These are phyloP conservation scores for Halcyon badia DNA, from an alignment of 2,797 vertebrate species.

Conservation along the genomic window DNA sequence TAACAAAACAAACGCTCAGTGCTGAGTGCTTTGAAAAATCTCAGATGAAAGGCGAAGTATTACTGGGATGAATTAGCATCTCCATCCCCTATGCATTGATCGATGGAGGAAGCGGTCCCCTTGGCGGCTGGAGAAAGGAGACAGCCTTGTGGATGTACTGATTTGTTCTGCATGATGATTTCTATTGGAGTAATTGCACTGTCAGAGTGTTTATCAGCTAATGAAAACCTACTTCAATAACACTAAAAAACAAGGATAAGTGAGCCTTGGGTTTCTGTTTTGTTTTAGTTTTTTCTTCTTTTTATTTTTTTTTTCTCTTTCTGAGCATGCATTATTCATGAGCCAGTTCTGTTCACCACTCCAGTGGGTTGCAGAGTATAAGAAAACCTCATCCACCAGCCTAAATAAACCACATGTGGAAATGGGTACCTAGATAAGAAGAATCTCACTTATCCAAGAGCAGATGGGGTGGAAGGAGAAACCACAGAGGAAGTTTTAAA, in stretches of 20 bases:
- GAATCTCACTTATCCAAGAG: neutral
- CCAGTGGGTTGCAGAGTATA: neutral
- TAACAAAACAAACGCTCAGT: slow-evolving; percentile 12
- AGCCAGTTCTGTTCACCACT: neutral
- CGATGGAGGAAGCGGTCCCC: neutral
- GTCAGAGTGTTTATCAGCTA: slow-evolving; percentile 44
- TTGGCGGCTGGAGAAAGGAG: slow-evolving; percentile 32
- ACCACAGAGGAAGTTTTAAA: slow-evolving; percentile 11
- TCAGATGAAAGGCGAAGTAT: slow-evolving; percentile 45
- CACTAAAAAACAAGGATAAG: neutral
- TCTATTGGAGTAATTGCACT: slow-evolving; percentile 33
- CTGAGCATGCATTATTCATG: neutral
- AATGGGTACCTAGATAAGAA: slow-evolving; percentile 23
- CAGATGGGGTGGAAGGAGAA: neutral
- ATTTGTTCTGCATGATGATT: slow-evolving; percentile 51
- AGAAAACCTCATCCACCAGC: slow-evolving; percentile 21
- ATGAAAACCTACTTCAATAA: slow-evolving; percentile 66
- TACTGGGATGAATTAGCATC: slow-evolving; percentile 37
- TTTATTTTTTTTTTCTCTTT: too few species aligned
- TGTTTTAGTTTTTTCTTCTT: neutral
- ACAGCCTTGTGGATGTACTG: slow-evolving; percentile 26
- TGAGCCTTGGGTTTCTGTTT: neutral
- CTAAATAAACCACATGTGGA: slow-evolving; percentile 11
- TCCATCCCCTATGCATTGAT: slow-evolving; percentile 1
- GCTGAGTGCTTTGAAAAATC: slow-evolving; percentile 52